Conservation (phyloP, 2,797 vertebrate genomes). For the Halcyon smyrnensis region DNA sequence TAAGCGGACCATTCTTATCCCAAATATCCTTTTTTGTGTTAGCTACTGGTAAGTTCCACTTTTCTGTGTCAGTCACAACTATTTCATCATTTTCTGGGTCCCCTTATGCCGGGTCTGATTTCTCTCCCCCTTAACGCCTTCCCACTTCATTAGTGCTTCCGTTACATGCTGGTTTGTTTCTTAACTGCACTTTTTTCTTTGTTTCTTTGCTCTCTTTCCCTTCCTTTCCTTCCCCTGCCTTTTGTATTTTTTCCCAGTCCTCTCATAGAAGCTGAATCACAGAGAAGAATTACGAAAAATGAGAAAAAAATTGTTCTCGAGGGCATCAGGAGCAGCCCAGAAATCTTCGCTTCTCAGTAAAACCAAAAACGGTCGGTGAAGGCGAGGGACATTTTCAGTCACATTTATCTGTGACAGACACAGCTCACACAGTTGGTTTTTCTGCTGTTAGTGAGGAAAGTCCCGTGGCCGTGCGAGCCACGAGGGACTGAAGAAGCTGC, state of each 20-base stretch:
- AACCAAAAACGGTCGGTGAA: neutral
- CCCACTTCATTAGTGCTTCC: neutral
- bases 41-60: neutral
- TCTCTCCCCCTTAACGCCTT: neutral
- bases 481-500: slow-evolving; percentile 7
- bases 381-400: slow-evolving; percentile 15
- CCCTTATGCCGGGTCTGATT: neutral
- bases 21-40: neutral
- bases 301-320: slow-evolving; percentile 3
- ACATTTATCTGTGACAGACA: neutral
- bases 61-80: neutral
- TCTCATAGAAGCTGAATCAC: slow-evolving; percentile 7
- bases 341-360: slow-evolving; percentile 1
- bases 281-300: slow-evolving; percentile 23
- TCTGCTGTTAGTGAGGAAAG: neutral
- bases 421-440: neutral
- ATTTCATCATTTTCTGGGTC: neutral
- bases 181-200: neutral
- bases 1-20: neutral
- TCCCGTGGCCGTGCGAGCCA: neutral
- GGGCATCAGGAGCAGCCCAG: neutral
- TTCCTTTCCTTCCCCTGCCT: neutral
- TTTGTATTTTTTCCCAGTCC: neutral
- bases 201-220: neutral
- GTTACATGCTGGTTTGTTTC: neutral